Percentiles rank a stretch among this genome's conserved stretches.
These are phyloP conservation scores for Lagorchestes hirsutus DNA, from an alignment of 2,797 vertebrate genomes.

Conservation along the genomic window DNA sequence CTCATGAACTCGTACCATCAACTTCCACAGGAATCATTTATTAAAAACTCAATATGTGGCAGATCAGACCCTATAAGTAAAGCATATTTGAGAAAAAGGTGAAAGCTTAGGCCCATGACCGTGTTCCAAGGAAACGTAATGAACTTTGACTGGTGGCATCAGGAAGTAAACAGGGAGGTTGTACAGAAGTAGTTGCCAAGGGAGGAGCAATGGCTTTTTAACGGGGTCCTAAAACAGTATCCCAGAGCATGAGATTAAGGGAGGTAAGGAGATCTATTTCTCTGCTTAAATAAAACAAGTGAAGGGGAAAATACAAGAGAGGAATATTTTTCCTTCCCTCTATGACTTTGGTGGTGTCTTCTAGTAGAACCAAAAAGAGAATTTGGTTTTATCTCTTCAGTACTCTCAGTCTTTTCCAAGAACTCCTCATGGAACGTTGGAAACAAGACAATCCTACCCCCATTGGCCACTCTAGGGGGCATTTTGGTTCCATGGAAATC, in stretches of 20 bases:
- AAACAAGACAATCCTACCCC: neutral
- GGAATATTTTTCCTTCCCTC: neutral
- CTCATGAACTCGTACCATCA: neutral
- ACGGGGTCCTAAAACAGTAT: neutral
- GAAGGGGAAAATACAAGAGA: neutral
- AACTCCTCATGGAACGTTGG: neutral
- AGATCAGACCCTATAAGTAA: neutral
- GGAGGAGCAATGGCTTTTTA: neutral
- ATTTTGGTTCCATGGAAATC: neutral
- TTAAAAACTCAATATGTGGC: neutral
- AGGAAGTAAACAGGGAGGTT: neutral
- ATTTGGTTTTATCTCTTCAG: neutral
- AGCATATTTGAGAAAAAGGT: neutral
- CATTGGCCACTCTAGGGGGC: conserved; percentile 7
- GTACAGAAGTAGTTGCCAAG: neutral
- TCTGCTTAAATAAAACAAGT: neutral
- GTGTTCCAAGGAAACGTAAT: neutral
- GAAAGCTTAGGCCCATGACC: neutral
- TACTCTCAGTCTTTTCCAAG: neutral
- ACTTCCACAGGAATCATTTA: neutral
- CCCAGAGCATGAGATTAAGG: neutral
- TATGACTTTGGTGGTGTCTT: neutral
- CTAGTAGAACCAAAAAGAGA: neutral
- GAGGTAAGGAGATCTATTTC: neutral
- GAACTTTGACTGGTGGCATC: neutral